phyloP scores from a whole-genome alignment of 2,113 vertebrate species.

The Chloropsis hardwickii region DNA sequence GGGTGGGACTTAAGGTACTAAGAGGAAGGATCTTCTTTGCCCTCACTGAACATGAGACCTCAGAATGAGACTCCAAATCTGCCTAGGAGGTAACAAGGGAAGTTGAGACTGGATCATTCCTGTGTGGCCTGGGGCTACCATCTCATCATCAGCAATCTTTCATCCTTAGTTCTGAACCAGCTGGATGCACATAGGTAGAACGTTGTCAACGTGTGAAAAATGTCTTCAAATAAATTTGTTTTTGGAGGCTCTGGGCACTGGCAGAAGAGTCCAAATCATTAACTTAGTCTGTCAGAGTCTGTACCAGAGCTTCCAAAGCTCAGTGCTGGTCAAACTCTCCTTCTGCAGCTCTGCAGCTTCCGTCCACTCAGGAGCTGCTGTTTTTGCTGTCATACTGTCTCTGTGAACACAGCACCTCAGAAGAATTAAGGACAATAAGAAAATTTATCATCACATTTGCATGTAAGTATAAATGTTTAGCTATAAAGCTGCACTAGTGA shows the following conservation, averaged over 20 bases:
- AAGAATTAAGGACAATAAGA: not conserved
- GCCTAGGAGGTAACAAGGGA: not conserved
- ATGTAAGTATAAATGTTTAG: not conserved
- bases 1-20: not conserved
- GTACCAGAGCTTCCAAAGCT: not conserved
- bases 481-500: not conserved
- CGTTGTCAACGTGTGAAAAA: not conserved
- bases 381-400: not conserved
- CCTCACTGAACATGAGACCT: not conserved
- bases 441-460: not conserved
- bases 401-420: not conserved
- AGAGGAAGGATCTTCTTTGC: not conserved
- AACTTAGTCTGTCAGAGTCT: not conserved
- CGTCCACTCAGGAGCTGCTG: not conserved
- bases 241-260: not conserved
- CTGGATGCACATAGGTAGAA: not conserved
- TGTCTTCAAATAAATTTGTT: not conserved
- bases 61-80: not conserved
- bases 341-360: not conserved
- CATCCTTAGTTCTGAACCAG: not conserved
- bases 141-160: not conserved
- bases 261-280: not conserved
- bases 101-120: not conserved
- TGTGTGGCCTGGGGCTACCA: not conserved
- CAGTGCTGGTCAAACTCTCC: not conserved